Evolutionary conservation across 2,888 invertebrate genomes (phyloP).

Genomic region (Melanotus villosus): DNA sequence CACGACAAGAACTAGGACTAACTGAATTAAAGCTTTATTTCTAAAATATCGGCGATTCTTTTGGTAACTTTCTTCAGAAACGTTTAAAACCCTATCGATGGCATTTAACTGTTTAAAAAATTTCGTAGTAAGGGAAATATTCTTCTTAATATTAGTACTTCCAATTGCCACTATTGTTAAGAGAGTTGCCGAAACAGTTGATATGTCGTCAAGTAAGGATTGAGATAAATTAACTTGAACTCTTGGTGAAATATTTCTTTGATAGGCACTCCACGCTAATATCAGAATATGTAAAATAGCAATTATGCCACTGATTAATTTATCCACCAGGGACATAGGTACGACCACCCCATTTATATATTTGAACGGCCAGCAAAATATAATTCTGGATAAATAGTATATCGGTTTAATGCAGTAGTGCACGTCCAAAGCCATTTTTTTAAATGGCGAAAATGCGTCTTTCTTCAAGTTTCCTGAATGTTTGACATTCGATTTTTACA

Average conservation of each 20-base stretch:
- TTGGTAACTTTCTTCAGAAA: conserved; percentile 1
- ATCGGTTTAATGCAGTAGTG: conserved; percentile 17
- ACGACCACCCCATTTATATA: not conserved
- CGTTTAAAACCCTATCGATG: conserved; percentile 12
- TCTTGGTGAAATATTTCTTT: conserved; percentile 4
- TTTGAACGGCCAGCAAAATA: conserved; percentile 18
- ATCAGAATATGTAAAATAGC: not conserved
- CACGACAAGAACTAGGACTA: not conserved
- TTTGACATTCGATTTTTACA: no score
- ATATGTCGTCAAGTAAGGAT: conserved; percentile 14
- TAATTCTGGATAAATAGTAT: conserved; percentile 1
- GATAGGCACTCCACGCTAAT: conserved; percentile 12
- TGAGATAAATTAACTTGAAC: conserved; percentile 9
- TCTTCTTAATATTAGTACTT: not conserved
- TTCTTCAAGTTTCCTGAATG: no score
- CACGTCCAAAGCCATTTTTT: not conserved
- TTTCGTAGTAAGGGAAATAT: not conserved
- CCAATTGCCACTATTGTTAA: not conserved
- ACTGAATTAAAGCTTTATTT: not conserved
- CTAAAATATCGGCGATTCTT: conserved; percentile 2
- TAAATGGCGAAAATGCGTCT: no score
- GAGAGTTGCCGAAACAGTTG: conserved; percentile 15
- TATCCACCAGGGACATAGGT: not conserved
- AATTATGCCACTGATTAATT: not conserved
- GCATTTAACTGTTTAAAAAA: conserved; percentile 10